These are phyloP conservation scores for Myocastor coypus DNA, from an alignment of 2,113 vertebrate genomes.

Conservation along the genomic window DNA sequence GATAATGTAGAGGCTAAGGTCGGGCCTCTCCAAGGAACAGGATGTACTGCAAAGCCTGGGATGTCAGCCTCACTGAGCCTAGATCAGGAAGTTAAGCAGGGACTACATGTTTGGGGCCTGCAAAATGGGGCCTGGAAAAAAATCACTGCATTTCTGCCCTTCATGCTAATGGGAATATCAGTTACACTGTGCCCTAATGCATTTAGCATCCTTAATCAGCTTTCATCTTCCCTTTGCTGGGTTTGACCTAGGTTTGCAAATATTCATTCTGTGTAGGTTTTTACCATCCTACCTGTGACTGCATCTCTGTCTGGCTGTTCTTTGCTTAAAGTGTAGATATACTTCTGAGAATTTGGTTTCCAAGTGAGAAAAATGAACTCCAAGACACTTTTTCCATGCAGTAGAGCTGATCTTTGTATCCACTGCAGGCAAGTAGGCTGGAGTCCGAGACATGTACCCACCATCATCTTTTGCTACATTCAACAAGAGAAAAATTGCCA, in stretches of 20 bases:
- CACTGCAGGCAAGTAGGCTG: background rate
- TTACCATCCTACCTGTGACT: background rate
- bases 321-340: background rate
- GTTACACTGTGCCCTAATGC: constrained; percentile 44
- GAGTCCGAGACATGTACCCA: no score
- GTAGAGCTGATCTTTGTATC: background rate
- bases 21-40: constrained; percentile 57
- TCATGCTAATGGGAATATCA: background rate
- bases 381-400: background rate
- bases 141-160: background rate
- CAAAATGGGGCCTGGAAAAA: constrained; percentile 30
- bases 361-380: background rate
- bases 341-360: background rate
- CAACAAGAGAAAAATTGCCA: background rate
- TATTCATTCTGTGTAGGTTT: background rate
- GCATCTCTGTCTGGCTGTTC: background rate
- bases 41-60: constrained; percentile 42
- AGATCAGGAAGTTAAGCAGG: constrained; percentile 64
- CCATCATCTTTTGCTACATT: background rate
- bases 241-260: background rate
- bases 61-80: constrained; percentile 37
- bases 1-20: constrained; percentile 59
- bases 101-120: background rate
- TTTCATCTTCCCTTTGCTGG: background rate
- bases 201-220: background rate